Percentiles rank a stretch among this genome's conserved stretches.
Conservation (phyloP, 2,113 vertebrate genomes). For the Callaeas wilsoni region DNA sequence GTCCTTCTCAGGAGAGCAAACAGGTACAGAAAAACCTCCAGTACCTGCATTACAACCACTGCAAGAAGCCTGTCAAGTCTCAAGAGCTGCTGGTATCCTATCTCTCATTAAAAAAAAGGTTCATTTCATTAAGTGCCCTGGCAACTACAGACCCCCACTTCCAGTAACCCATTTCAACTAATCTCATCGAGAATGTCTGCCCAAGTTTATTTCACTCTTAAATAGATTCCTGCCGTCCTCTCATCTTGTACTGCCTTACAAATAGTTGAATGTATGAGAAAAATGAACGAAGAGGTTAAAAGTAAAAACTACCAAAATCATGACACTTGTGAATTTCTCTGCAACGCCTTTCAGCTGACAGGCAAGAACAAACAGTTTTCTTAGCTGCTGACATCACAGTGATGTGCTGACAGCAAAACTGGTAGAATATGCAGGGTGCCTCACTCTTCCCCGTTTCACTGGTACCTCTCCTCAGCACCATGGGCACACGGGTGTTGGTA, state of each 20-base stretch:
- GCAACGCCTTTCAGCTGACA: background rate
- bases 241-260: background rate
- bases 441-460: background rate
- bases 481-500: accelerated
- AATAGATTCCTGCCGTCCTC: background rate
- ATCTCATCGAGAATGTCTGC: background rate
- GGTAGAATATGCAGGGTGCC: background rate
- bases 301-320: background rate
- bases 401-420: background rate
- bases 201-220: background rate
- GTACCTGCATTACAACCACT: background rate
- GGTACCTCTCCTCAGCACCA: background rate
- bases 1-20: background rate
- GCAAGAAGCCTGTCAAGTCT: background rate
- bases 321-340: background rate
- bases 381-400: background rate
- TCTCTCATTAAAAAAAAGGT: background rate
- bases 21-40: background rate
- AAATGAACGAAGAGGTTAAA: background rate
- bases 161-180: background rate
- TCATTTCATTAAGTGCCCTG: background rate
- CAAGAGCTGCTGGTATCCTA: background rate
- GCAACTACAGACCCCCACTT: background rate
- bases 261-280: background rate
- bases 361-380: background rate